Evolutionary conservation across 2,888 invertebrate species (phyloP), one percentile per base, ranked within the genome.

Genomic region (Torymus aiolomorphi): DNA sequence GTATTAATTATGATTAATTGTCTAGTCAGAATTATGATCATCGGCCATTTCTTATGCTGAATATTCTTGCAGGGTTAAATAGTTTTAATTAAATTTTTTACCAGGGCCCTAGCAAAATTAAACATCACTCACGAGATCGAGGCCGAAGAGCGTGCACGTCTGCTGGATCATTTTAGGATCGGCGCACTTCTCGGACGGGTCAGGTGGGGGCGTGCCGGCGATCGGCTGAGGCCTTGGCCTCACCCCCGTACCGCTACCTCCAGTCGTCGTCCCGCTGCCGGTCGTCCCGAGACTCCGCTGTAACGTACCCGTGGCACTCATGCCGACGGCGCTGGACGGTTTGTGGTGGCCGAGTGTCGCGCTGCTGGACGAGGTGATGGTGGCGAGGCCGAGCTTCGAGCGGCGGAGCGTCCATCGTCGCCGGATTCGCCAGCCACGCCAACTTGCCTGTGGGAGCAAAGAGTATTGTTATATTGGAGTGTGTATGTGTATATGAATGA

Each of bases 131-230:
- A 95, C 96, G 92, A 97, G 92, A 91, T 97, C 97, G 78, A 97
- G 92, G 12, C 97, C 97, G 89, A 97, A 97, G 67, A 97, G 93
- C 82, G 95, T 96, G 90, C 97, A 97, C 31, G 97, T 97, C 88
- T 96, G 96, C 89, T 97, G 96, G 85, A 97, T 96, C 88, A 96
- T 95, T 90, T 96, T 95, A 77, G 95, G 94, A 91, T 97, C 97
- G 16, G 90, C 90, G 91, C 96, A 96, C 91, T 96, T 95, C 89
- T 96, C 96, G 86, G 94, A 93, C 14, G 94, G 94, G 88, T 96
- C 96, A 2, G 97, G 97, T 49, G 96, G 96, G 1, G 94, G 94
- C 20, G 97, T 97, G 80, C 97, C 97, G 18, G 97, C 95, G 85
- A 97, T 97, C 49, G 97, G 97, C 86, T 96, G 96, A 1, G 97